Evolutionary conservation across 2,888 invertebrate genomes (phyloP).

Genomic region (Drosophila prolongata): DNA sequence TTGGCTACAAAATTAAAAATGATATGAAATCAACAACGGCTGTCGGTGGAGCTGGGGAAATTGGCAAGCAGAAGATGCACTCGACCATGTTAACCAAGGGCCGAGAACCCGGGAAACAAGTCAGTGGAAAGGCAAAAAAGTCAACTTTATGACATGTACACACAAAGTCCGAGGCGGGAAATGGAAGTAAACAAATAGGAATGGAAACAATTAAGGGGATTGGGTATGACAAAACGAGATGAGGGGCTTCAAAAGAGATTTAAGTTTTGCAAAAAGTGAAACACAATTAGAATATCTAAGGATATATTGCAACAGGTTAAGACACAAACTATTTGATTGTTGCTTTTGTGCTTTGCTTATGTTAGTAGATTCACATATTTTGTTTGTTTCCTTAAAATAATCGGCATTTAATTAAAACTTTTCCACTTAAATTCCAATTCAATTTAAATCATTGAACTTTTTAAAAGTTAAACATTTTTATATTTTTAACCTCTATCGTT

Average conservation of each 20-base stretch:
- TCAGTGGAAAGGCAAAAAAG: conserved; percentile 6
- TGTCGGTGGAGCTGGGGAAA: conserved; percentile 17
- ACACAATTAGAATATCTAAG: neutral
- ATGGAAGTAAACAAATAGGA: conserved; percentile 2
- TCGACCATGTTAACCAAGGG: conserved; percentile 44
- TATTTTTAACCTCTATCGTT: too few relatives aligned
- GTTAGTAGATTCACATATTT: too few relatives aligned
- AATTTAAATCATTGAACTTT: too few relatives aligned
- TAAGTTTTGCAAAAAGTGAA: too few relatives aligned
- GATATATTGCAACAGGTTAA: neutral
- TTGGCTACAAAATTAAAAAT: conserved; percentile 58
- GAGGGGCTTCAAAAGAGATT: neutral
- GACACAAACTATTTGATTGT: neutral
- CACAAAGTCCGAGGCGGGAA: neutral
- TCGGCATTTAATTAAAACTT: too few relatives aligned
- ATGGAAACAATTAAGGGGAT: conserved; percentile 11
- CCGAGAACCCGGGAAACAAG: conserved; percentile 8
- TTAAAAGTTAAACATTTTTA: too few relatives aligned
- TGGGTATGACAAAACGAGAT: neutral
- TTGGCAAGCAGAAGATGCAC: conserved; percentile 31
- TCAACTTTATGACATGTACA: conserved; percentile 7
- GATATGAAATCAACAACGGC: conserved; percentile 55
- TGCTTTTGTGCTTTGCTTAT: too few relatives aligned
- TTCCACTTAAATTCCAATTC: too few relatives aligned
- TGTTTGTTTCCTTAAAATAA: too few relatives aligned